These are phyloP conservation scores for Aegotheles bennettii DNA, from an alignment of 2,113 vertebrate genomes.

Conservation along the genomic window DNA sequence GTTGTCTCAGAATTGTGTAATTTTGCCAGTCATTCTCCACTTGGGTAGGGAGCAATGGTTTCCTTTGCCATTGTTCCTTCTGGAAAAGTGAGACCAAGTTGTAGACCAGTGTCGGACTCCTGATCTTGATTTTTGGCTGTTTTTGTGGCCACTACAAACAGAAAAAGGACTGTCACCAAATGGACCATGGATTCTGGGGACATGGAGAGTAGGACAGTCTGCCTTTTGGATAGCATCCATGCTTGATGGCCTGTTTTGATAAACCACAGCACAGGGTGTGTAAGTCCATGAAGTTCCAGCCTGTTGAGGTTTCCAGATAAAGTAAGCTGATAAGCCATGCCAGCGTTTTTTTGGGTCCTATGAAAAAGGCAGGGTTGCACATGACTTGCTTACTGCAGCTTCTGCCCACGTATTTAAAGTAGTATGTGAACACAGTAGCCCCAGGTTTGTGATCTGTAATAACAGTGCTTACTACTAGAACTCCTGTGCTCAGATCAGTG, in stretches of 20 bases:
- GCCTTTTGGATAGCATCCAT: rapidly evolving
- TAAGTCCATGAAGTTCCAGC: background rate
- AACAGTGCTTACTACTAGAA: background rate
- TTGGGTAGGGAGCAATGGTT: background rate
- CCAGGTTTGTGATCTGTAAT: background rate
- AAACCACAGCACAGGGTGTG: background rate
- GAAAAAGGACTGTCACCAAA: background rate
- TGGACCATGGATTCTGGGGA: background rate
- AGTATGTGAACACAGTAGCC: background rate
- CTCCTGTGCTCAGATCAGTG: background rate
- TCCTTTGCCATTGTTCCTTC: background rate
- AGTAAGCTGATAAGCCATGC: background rate
- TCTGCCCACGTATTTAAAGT: background rate
- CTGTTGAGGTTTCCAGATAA: background rate
- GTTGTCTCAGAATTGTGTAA: background rate
- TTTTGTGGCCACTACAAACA: background rate
- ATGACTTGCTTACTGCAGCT: background rate
- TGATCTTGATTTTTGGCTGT: background rate
- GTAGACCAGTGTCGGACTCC: background rate
- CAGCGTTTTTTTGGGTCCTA: background rate
- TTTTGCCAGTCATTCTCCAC: background rate
- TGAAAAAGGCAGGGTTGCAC: background rate
- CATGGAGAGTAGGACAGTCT: background rate
- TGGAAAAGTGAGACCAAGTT: background rate
- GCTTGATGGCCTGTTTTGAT: background rate